Evolutionary conservation across 2,113 vertebrate genomes (phyloP), one percentile per base, ranked within the genome.

Genomic region (Nothocercus nigrocapillus): DNA sequence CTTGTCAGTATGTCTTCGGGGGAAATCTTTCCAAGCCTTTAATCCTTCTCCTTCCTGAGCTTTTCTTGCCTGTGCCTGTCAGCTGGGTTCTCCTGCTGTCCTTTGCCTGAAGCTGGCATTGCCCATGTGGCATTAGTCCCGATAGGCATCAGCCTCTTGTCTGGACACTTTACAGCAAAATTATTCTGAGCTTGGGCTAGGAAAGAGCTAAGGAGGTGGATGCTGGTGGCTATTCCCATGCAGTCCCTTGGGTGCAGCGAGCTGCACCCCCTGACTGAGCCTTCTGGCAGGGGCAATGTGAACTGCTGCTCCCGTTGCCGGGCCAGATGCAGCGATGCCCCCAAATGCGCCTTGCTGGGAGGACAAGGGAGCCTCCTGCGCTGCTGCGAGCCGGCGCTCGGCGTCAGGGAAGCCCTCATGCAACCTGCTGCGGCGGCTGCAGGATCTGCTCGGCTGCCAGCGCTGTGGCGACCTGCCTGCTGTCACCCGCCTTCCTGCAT

Each of bases 21-120:
- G n/a, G 82, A 89, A 88, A 88, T 66, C 89, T 83, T 94, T 22
- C 63, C 45, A 45, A 72, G 42, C 51, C 56, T 85, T 51, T 89
- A 73, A 89, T 94, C 54, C 68, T 66, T 63, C 63, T 77, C 36
- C 44, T 78, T 72, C 70, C 63, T 42, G 58, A 94, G 82, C 81
- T 82, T 38, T 86, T 69, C 20, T 25, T 0, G 0, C 79, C 89
- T 70, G 36, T 56, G 22, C 62, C 54, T 70, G 4, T 76, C 81
- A 87, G 47, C 40, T n/a, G 25, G 72, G 58, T 53, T 47, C 63
- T 70, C 45, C 56, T 69, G 40, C 88, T 27, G 51, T 82, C n/a
- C 56, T 25, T 38, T 56, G 0, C 42, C 12, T 68, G 34, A 78
- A 61, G 82, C 51, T 38, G 80, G 93, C 93, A 89, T 92, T 88